Base-by-base conservation (phyloP, 1,140 invertebrate genomes). In the Cyclina sinensis region DNA sequence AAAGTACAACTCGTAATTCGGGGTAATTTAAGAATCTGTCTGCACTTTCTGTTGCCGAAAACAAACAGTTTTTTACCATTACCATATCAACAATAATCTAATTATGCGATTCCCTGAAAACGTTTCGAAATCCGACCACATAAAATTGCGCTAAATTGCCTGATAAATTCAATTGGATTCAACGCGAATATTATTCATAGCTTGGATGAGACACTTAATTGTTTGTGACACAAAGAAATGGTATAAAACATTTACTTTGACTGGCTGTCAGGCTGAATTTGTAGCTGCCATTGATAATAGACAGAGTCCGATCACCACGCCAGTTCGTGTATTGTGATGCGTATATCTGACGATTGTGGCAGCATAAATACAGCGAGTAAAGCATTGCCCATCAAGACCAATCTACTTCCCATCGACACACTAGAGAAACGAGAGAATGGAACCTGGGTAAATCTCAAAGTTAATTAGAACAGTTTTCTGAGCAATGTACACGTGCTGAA, bases 211-310 rank as follows among this genome's bases (percentile, higher is more conserved):
- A 80, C 35, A 35, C 27, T 24, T 87, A 87, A 87, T 87, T 70
- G 85, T 9, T 59, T 87, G 54, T 79, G 85, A 87, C 85, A 87
- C 30, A 78, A 87, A 87, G 85, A 87, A 87, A 87, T 87, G 74
- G 85, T 87, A 87, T 87, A 87, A 87, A 87, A 87, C 85, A 87
- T 87, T 87, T 87, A 70, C 37, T 80, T 73, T 65, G 85, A 87
- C 85, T 79, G 73, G 37, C 85, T 87, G 85, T 87, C 85, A 87
- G 32, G 46, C 37, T 51, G 85, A 62, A 80, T 87, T 87, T 87
- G 85, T 80, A 24, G 76, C 39, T 48, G 18, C 24, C 59, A 21
- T 30, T 80, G 85, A 87, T 46, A 87, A 32, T 80, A 30, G 21
- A 18, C 85, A 70, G 74, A 78, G 3, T 35, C 18, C 12, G 24